These are phyloP conservation scores for Ceratina japonica DNA, from an alignment of 1,140 invertebrate genomes.

Conservation along the genomic window DNA sequence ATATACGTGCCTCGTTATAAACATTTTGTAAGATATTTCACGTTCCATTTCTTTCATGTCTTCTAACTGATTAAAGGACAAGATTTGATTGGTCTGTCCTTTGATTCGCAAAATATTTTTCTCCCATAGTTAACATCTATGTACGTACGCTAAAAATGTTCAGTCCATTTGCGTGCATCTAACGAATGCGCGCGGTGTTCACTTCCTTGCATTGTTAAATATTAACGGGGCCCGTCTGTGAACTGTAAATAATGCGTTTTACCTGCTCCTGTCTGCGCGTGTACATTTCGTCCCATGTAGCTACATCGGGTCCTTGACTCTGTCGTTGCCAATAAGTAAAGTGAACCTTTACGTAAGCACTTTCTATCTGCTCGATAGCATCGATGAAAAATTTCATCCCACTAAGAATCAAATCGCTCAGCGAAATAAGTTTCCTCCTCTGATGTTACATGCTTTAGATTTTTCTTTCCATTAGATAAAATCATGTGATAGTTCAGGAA, in stretches of 20 bases:
- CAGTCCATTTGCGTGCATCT: not conserved
- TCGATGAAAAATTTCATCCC: conserved; percentile 26
- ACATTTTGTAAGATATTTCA: too few relatives aligned
- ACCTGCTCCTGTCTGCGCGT: not conserved
- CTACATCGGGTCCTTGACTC: conserved; percentile 47
- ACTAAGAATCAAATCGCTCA: not conserved
- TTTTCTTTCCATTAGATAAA: too few relatives aligned
- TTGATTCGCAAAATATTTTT: too few relatives aligned
- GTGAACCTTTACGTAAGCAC: conserved; percentile 42
- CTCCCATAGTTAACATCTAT: too few relatives aligned
- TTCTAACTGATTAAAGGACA: too few relatives aligned
- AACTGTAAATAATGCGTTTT: not conserved
- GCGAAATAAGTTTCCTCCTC: not conserved
- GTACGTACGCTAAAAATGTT: too few relatives aligned
- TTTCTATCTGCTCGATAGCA: conserved; percentile 38
- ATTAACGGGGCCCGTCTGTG: not conserved
- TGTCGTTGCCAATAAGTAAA: conserved; percentile 12
- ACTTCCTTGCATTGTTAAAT: not conserved
- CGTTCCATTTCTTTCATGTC: too few relatives aligned
- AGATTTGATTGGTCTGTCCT: too few relatives aligned
- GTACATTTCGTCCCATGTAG: not conserved
- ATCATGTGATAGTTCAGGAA: too few relatives aligned
- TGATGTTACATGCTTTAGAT: too few relatives aligned
- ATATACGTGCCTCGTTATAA: too few relatives aligned
- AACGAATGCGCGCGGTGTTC: not conserved